Conservation (phyloP, 2,888 invertebrate species). For the Cenopis cana region DNA sequence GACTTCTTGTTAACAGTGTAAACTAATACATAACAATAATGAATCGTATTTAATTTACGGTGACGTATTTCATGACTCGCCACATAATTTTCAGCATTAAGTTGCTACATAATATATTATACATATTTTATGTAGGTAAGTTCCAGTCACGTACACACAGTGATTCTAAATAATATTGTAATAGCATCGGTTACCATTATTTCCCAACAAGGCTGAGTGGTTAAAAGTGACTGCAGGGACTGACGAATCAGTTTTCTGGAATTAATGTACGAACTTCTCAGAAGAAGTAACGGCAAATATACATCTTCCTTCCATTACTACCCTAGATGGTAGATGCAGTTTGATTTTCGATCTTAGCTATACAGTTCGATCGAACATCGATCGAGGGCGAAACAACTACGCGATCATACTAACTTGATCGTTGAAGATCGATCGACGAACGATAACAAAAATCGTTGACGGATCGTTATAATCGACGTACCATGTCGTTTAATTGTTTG, state of each 20-base stretch:
- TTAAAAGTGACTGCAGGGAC: slow-evolving; percentile 5
- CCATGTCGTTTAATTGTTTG: too few relatives aligned
- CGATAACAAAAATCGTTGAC: too few relatives aligned
- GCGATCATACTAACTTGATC: too few relatives aligned
- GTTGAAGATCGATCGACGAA: too few relatives aligned
- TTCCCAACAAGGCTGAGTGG: slow-evolving; percentile 8
- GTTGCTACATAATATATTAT: slow-evolving; percentile 7
- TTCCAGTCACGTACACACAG: slow-evolving; percentile 18
- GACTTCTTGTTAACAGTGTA: neutral
- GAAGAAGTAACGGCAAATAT: neutral
- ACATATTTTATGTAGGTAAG: slow-evolving; percentile 1
- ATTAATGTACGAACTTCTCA: slow-evolving; percentile 8
- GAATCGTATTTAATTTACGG: slow-evolving; percentile 2
- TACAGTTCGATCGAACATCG: too few relatives aligned
- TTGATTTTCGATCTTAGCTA: too few relatives aligned
- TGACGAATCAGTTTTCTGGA: slow-evolving; percentile 16
- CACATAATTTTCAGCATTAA: neutral
- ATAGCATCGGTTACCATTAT: slow-evolving; percentile 1
- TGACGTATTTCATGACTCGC: slow-evolving; percentile 9
- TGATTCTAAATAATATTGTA: neutral
- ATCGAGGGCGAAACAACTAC: too few relatives aligned
- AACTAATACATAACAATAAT: neutral
- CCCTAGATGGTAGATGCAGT: too few relatives aligned
- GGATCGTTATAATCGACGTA: too few relatives aligned
- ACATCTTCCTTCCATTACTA: too few relatives aligned